Conservation (phyloP, 2,797 vertebrate species). For the Garrulus glandarius region DNA sequence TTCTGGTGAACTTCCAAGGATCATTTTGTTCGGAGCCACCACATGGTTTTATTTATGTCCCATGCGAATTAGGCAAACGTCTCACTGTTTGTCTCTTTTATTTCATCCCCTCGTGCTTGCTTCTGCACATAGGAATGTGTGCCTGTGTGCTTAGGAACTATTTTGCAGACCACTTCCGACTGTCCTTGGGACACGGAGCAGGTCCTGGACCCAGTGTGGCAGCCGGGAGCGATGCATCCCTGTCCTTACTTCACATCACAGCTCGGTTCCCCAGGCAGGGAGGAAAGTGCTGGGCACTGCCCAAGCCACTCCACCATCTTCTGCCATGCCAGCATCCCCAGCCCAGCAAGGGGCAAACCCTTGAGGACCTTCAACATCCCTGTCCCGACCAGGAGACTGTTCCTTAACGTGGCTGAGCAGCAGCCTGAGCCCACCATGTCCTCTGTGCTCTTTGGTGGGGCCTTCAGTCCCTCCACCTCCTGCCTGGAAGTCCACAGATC, state of each 20-base stretch:
- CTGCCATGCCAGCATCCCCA: not conserved
- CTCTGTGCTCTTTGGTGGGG: fast-evolving
- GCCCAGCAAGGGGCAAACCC: not conserved
- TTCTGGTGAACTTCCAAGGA: constrained; percentile 28
- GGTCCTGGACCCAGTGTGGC: not conserved
- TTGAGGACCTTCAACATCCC: fast-evolving
- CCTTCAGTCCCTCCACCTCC: not conserved
- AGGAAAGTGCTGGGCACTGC: fast-evolving
- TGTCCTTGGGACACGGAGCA: not conserved
- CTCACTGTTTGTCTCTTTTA: constrained; percentile 26
- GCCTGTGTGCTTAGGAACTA: not conserved
- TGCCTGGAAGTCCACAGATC: not conserved
- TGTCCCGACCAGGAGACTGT: not conserved
- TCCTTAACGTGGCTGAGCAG: not conserved
- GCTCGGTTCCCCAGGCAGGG: fast-evolving
- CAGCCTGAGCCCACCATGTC: not conserved
- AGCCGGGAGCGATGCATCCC: fast-evolving
- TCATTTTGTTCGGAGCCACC: not conserved
- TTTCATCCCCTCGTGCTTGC: not conserved
- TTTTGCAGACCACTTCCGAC: constrained; percentile 4
- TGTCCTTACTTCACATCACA: not conserved
- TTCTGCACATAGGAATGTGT: constrained; percentile 10
- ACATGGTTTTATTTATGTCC: constrained; percentile 58
- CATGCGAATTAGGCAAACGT: not conserved
- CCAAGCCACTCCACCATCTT: not conserved